Evolutionary conservation across 2,113 vertebrate species (phyloP), one percentile per base, ranked within the genome.

Genomic region (Nesogale talazaci): DNA sequence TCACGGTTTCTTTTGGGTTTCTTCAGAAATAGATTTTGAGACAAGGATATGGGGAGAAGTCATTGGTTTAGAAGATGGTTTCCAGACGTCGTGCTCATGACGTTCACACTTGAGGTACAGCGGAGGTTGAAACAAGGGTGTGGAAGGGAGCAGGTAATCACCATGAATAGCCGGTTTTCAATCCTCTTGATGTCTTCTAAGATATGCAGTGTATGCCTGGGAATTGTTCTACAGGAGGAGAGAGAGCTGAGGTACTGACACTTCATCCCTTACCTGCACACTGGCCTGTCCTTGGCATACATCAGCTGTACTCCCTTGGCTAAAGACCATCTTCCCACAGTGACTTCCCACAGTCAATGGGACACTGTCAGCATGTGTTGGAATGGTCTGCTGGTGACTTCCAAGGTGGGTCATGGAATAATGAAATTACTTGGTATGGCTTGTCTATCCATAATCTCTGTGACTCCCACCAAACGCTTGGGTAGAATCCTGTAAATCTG

Each of bases 381-480:
- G 15, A 23, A 3, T 3, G 8, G 0, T 29, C 65, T 83, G 36
- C 38, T 9, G 0, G 31, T 29, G 65, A 16, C 4, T 4, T 15
- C 38, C 0, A 0, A 12, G 3, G 56, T 0, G 2, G 14, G 19
- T 3, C 16, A 15, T 19, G 7, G 57, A 15, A 15, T 10, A 59
- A 20, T 15, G 3, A 19, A 20, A 20, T 59, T 7, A 19, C 57
- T 20, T 59, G 57, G 57, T 59, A 3, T 59, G 14, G 57, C 57
- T 6, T 46, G 42, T 46, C 42, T 46, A 46, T 46, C 42, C 42
- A 5, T 46, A 5, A 10, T 46, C 42, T 46, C 42, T 46, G 42
- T 46, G 10, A 46, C 42, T 46, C 42, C 42, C 42, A 46, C 42
- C 42, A 46, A 46, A 46, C 10, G 42, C 42, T 10, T 46, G 42